Conservation (phyloP, 2,797 vertebrate species). For the Anniella stebbinsi region DNA sequence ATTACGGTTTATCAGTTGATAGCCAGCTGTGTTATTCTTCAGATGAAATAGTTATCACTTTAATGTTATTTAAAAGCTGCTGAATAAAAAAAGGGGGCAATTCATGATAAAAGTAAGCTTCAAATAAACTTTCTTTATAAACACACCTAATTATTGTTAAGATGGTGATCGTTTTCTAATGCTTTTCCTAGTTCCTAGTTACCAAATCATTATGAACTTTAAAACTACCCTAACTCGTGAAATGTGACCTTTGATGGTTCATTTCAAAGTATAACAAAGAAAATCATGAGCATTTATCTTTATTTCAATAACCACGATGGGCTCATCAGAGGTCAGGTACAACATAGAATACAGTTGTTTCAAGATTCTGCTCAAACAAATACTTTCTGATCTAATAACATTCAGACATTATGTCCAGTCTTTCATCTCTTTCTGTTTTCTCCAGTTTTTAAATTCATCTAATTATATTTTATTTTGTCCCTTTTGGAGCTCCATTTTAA, state of each 20-base stretch:
- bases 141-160: neutral
- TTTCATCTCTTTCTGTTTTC: neutral
- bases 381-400: neutral
- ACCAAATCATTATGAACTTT: neutral
- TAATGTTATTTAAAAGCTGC: constrained; percentile 39
- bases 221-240: neutral
- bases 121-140: neutral
- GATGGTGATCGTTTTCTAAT: neutral
- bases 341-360: neutral
- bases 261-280: neutral
- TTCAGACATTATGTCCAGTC: neutral
- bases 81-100: neutral
- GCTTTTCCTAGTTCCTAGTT: constrained; percentile 2
- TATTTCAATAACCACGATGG: neutral
- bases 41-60: constrained; percentile 30
- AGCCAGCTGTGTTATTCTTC: constrained; percentile 42
- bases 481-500: neutral
- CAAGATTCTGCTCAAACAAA: neutral
- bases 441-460: neutral
- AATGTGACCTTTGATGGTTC: neutral
- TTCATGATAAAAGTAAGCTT: constrained; percentile 18
- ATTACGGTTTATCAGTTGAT: constrained; percentile 39
- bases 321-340: neutral
- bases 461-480: neutral
- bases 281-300: neutral